Percentiles rank a stretch among this genome's conserved stretches.
phyloP scores from a whole-genome alignment of 2,888 invertebrate genomes.

The Mimumesa dahlbomi region DNA sequence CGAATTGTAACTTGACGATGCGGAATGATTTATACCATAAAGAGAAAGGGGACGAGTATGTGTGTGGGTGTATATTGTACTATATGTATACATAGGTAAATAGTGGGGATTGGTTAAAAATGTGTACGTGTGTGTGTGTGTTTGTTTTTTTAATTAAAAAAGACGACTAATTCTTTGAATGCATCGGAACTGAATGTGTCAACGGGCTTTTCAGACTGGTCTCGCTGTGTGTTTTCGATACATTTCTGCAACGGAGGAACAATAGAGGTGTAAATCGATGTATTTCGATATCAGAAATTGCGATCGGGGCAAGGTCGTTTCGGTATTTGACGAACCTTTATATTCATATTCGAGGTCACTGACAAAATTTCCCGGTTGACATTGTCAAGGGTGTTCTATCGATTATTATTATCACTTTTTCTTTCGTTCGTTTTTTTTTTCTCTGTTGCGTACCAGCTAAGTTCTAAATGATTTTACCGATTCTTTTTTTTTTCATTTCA shows the following conservation, averaged over 20 bases:
- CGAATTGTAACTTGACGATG: too few relatives aligned
- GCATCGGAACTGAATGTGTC: constrained; percentile 18
- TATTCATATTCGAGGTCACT: constrained; percentile 29
- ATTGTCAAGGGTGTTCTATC: neutral
- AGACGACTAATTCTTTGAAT: neutral
- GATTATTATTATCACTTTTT: too few relatives aligned
- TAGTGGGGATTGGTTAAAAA: too few relatives aligned
- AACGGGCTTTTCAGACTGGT: constrained; percentile 20
- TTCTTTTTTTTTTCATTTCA: neutral
- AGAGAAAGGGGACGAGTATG: too few relatives aligned
- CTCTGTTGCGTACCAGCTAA: too few relatives aligned
- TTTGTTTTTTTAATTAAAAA: too few relatives aligned
- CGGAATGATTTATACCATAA: too few relatives aligned
- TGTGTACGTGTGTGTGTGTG: too few relatives aligned
- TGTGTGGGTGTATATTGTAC: too few relatives aligned
- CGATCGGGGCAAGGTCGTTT: constrained; percentile 40
- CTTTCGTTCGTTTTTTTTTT: too few relatives aligned
- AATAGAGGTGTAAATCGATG: constrained; percentile 42
- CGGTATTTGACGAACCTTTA: constrained; percentile 16
- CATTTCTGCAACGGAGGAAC: constrained; percentile 34
- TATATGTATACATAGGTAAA: too few relatives aligned
- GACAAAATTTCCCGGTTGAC: constrained; percentile 5
- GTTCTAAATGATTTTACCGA: neutral
- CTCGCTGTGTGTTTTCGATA: constrained; percentile 37
- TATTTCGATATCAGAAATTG: constrained; percentile 43